Evolutionary conservation across 2,797 vertebrate genomes (phyloP).

Genomic region (Acrossocheilus wenchowensis): DNA sequence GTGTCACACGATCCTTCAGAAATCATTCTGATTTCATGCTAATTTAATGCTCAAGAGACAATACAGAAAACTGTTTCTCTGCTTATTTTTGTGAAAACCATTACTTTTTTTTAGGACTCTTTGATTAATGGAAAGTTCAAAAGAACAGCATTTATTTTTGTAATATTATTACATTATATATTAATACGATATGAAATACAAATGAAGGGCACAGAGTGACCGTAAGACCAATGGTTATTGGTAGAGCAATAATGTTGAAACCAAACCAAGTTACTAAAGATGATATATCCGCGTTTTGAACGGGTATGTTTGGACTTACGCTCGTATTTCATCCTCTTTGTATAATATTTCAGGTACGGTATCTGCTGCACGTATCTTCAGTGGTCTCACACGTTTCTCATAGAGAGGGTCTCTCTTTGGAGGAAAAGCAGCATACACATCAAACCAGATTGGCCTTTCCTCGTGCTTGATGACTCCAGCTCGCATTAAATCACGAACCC

Average conservation of each 20-base stretch:
- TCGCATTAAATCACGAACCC: conserved; percentile 85
- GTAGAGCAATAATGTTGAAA: not conserved
- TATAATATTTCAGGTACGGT: conserved; percentile 82
- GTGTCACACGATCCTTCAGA: not conserved
- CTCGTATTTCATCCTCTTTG: conserved; percentile 85
- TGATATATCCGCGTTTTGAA: not conserved
- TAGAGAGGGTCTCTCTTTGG: conserved; percentile 82
- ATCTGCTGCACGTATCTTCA: conserved; percentile 64
- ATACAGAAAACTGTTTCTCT: not conserved
- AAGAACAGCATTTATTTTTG: not conserved
- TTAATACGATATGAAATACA: not conserved
- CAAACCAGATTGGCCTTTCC: conserved; percentile 88
- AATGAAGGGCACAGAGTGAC: conserved; percentile 10
- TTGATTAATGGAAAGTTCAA: not conserved
- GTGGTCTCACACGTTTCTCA: conserved; percentile 60
- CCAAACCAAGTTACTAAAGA: not conserved
- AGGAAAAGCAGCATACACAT: conserved; percentile 88
- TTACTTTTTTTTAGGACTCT: not conserved
- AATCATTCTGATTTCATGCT: not conserved
- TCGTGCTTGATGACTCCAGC: conserved; percentile 77
- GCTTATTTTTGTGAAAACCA: not conserved
- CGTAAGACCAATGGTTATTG: not conserved
- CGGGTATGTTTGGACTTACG: conserved; percentile 78
- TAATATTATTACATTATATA: no score
- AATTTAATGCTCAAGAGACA: not conserved